These are phyloP conservation scores for Brachynemurus nebulosus DNA, from an alignment of 2,888 invertebrate species.

Conservation along the genomic window DNA sequence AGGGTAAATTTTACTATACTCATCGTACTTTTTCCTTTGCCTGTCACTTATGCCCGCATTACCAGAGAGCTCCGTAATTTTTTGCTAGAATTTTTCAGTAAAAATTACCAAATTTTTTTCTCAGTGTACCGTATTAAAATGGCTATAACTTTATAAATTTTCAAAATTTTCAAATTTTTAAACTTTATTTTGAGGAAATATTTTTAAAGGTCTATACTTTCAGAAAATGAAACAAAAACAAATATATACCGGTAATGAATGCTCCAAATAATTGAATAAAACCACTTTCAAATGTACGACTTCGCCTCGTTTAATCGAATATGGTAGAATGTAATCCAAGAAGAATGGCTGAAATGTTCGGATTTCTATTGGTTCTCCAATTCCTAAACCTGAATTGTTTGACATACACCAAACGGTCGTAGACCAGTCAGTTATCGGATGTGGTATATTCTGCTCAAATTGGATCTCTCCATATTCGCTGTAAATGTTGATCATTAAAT, in stretches of 20 bases:
- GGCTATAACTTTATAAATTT: no score
- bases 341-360: slow-evolving; percentile 60
- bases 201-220: no score
- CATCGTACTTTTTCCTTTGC: no score
- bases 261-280: slow-evolving; percentile 57
- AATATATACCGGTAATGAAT: slow-evolving; percentile 49
- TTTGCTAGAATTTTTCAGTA: background rate
- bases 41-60: no score
- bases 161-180: no score
- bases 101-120: background rate
- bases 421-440: slow-evolving; percentile 47
- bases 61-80: no score
- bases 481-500: slow-evolving; percentile 9
- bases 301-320: slow-evolving; percentile 52
- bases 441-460: slow-evolving; percentile 35
- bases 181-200: no score
- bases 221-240: no score
- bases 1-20: no score
- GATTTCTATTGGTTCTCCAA: slow-evolving; percentile 28
- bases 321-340: slow-evolving; percentile 53
- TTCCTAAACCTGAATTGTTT: slow-evolving; percentile 33
- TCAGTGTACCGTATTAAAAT: background rate
- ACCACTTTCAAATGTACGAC: slow-evolving; percentile 47
- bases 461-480: slow-evolving; percentile 29
- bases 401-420: slow-evolving; percentile 42